Percentiles rank a stretch among this genome's conserved stretches.
Evolutionary conservation across 2,113 vertebrate species (phyloP).

Genomic region (Chauna torquata): DNA sequence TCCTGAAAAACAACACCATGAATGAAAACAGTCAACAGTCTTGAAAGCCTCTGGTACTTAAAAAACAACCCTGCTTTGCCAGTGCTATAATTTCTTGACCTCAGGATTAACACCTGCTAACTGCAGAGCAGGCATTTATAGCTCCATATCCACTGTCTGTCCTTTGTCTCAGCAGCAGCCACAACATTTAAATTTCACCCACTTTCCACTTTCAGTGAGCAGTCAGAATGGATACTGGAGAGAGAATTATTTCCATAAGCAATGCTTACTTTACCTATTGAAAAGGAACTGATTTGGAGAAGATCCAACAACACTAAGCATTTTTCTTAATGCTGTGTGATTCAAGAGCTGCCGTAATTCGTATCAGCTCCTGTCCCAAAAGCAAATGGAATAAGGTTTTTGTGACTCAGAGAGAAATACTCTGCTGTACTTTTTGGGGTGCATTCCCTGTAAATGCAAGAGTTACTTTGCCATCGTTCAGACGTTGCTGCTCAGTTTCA

Average conservation of each 20-base stretch:
- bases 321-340: neutral
- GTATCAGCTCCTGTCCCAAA: neutral
- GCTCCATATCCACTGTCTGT: neutral
- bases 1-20: constrained; percentile 78
- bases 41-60: neutral
- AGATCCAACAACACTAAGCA: neutral
- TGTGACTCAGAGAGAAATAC: neutral
- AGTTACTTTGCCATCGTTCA: neutral
- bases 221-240: neutral
- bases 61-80: neutral
- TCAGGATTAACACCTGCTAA: neutral
- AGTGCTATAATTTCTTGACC: neutral
- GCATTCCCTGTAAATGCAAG: neutral
- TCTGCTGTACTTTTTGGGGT: neutral
- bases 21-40: neutral
- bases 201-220: neutral
- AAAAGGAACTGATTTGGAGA: neutral
- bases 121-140: neutral
- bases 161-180: neutral
- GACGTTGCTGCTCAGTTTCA: neutral
- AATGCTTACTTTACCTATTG: neutral
- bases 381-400: neutral
- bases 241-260: neutral
- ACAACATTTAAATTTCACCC: neutral
- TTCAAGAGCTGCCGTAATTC: neutral